Evolutionary conservation across 2,888 invertebrate species (phyloP).

Genomic region (Trissolcus brochymenae): DNA sequence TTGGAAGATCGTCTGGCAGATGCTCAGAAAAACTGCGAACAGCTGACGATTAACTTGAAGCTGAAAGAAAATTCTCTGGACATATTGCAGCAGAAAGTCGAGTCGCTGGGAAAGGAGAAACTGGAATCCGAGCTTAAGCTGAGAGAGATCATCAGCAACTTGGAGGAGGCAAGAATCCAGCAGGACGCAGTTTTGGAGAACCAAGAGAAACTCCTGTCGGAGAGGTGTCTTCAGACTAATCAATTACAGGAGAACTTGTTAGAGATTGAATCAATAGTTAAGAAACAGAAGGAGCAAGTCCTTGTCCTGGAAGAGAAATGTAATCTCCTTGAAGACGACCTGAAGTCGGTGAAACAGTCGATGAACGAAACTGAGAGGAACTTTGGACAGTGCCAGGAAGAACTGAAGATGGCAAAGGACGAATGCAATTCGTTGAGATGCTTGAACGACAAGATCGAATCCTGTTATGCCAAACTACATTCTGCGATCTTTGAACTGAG

Average conservation of each 20-base stretch:
- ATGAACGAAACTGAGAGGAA: constrained; percentile 20
- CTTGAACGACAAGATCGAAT: constrained; percentile 10
- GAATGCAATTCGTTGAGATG: constrained; percentile 5
- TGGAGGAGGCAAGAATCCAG: constrained; percentile 63
- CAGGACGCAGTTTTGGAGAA: constrained; percentile 64
- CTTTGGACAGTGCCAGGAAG: background rate
- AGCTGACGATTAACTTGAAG: constrained; percentile 55
- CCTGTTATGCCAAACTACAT: constrained; percentile 7
- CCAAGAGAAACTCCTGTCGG: constrained; percentile 63
- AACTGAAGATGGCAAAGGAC: constrained; percentile 12
- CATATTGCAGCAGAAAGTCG: constrained; percentile 57
- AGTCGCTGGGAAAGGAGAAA: constrained; percentile 58
- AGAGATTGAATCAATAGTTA: constrained; percentile 23
- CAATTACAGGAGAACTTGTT: constrained; percentile 6
- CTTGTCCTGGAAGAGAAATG: constrained; percentile 7
- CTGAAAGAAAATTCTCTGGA: constrained; percentile 60
- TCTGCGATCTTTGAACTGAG: constrained; percentile 5
- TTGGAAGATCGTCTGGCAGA: constrained; percentile 37
- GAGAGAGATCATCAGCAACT: constrained; percentile 64
- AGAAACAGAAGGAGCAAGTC: constrained; percentile 23
- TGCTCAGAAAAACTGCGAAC: constrained; percentile 39
- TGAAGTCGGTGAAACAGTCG: constrained; percentile 14
- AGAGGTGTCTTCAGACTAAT: constrained; percentile 48
- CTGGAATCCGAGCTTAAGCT: constrained; percentile 62
- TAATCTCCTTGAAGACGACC: constrained; percentile 22